Base-by-base conservation (phyloP, 2,113 vertebrate species). In the Hypanus sabinus region DNA sequence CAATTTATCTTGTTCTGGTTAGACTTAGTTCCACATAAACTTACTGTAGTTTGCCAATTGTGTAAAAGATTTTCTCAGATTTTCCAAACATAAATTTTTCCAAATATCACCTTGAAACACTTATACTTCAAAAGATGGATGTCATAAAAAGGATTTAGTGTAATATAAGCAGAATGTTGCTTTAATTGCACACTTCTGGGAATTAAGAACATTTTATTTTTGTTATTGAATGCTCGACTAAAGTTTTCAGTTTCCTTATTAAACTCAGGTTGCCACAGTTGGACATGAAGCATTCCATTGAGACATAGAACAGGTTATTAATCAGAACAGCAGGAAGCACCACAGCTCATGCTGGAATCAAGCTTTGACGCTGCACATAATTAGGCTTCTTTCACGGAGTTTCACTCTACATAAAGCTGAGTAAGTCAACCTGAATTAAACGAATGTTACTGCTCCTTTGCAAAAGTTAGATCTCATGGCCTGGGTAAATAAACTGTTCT, bases 391-490 rank as follows among this genome's bases (percentile, higher is more conserved):
- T 92, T 92, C 62, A 38, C 22, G 20, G 33, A 46, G 65, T 30
- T 93, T 93, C 33, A 27, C 24, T 55, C 36, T 73, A 36, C 70
- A 75, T 65, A 90, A 36, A 73, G 11, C 20, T 73, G 68, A 20
- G 91, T 46, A 73, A 93, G 38, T 38, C 91, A 93, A 55, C 68
- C 38, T 75, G 91, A 93, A 71, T 71, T 65, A 92, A 92, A 38
- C 71, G 36, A 71, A 71, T 92, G 36, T 60, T 38, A 57, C 22
- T 92, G 65, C 22, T 71, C 71, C 16, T 62, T 71, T 71, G 65
- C 33, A 71, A 20, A 92, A 24, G 38, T 38, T 20, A 33, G 62
- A 71, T 70, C 33, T 38, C 38, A 36, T 71, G 8, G 10, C 71
- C 9, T 33, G 20, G 68, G 33, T 46, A 62, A 33, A 27, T 3